Conservation (phyloP, 2,113 vertebrate species). For the Tinamus guttatus region DNA sequence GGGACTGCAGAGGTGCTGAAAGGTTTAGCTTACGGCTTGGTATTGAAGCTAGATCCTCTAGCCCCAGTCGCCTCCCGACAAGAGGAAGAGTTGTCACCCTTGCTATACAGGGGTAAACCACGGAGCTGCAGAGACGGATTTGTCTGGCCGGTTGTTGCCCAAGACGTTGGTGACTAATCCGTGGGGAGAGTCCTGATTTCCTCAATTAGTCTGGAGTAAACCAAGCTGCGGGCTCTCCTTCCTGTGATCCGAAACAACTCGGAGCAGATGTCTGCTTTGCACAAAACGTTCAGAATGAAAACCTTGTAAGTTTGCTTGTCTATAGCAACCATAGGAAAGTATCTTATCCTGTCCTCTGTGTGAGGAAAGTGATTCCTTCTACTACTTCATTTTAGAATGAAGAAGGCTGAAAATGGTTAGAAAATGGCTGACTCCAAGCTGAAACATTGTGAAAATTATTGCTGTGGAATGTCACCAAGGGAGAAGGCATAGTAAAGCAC, state of each 20-base stretch:
- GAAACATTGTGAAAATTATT: conserved; percentile 27
- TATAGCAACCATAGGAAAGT: conserved; percentile 52
- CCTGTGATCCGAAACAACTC: conserved; percentile 59
- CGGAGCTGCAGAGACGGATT: conserved; percentile 6
- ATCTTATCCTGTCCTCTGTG: neutral
- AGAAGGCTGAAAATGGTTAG: conserved; percentile 5
- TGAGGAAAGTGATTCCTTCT: conserved; percentile 47
- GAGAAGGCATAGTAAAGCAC: neutral
- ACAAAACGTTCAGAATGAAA: conserved; percentile 35
- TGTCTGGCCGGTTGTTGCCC: conserved; percentile 34
- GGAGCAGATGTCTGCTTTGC: conserved; percentile 57
- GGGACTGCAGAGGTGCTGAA: neutral
- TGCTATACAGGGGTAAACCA: neutral
- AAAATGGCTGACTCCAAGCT: conserved; percentile 25
- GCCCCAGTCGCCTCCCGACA: neutral
- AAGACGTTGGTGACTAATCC: conserved; percentile 55
- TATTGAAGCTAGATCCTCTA: neutral
- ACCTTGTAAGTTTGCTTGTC: conserved; percentile 29
- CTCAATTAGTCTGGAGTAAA: conserved; percentile 68
- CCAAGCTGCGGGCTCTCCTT: conserved; percentile 65
- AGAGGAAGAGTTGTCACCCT: neutral
- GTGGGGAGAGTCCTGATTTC: conserved; percentile 59
- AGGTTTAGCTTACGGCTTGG: neutral
- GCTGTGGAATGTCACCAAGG: conserved; percentile 1
- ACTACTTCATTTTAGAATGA: conserved; percentile 10